Conservation (phyloP, 1,140 invertebrate species). For the Drosophila baimaii region DNA sequence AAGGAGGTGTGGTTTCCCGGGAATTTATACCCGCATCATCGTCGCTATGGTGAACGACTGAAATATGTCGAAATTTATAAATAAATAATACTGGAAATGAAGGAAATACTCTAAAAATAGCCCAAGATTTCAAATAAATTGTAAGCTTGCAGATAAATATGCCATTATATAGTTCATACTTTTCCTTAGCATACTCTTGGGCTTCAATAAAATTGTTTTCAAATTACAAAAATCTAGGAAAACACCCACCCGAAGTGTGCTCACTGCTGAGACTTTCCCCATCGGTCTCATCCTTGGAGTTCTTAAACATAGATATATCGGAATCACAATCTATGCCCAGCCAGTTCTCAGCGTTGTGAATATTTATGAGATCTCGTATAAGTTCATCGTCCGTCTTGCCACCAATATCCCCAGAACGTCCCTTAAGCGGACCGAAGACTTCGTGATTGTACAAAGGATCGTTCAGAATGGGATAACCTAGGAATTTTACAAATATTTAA, state of each 20-base stretch:
- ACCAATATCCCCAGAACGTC: slow-evolving; percentile 94
- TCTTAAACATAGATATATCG: slow-evolving; percentile 92
- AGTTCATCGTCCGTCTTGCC: slow-evolving; percentile 95
- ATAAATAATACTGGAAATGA: not conserved
- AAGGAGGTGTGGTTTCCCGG: slow-evolving; percentile 87
- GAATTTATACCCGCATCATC: slow-evolving; percentile 86
- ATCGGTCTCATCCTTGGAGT: slow-evolving; percentile 87
- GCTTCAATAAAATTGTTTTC: not conserved
- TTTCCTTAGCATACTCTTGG: not conserved
- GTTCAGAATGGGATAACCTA: slow-evolving; percentile 91
- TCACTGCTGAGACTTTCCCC: slow-evolving; percentile 52
- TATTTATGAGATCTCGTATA: slow-evolving; percentile 93
- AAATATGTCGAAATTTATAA: slow-evolving; percentile 8
- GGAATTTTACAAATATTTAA: not conserved
- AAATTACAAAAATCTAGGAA: not conserved
- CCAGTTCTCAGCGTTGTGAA: slow-evolving; percentile 97
- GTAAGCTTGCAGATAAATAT: not conserved
- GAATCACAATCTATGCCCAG: slow-evolving; percentile 94
- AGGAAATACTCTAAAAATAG: not conserved
- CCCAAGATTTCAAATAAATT: not conserved
- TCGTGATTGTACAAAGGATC: slow-evolving; percentile 98
- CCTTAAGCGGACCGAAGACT: slow-evolving; percentile 96
- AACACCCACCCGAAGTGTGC: slow-evolving; percentile 70
- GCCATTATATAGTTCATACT: not conserved
- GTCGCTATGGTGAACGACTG: slow-evolving; percentile 76